Evolutionary conservation across 2,888 invertebrate species (phyloP).

Genomic region (Drosophila mayaguana): DNA sequence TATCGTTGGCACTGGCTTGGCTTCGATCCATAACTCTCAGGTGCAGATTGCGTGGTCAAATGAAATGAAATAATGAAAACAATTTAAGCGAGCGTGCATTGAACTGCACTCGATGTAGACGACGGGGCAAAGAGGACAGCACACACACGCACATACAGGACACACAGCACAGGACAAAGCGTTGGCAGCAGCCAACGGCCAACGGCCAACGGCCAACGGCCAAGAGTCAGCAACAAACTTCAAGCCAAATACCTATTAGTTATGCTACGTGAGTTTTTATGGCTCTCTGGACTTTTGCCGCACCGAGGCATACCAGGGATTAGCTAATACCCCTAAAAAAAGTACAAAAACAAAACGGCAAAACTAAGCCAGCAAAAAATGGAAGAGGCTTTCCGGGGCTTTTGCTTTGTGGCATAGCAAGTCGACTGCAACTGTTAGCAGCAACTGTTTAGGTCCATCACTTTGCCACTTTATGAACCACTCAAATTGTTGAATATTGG

Average conservation of each 20-base stretch:
- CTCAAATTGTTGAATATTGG: slow-evolving; percentile 4
- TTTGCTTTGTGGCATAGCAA: neutral
- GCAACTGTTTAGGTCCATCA: slow-evolving; percentile 1
- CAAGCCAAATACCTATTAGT: slow-evolving; percentile 59
- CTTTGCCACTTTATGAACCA: slow-evolving; percentile 11
- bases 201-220: slow-evolving; percentile 17
- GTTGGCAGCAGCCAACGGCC: neutral
- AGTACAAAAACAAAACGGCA: too few relatives aligned
- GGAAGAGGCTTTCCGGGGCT: slow-evolving; percentile 5
- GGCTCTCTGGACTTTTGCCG: slow-evolving; percentile 29
- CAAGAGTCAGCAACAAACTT: slow-evolving; percentile 36
- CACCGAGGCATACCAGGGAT: slow-evolving; percentile 7
- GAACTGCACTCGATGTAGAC: slow-evolving; percentile 57
- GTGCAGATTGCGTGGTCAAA: slow-evolving; percentile 63
- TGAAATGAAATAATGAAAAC: slow-evolving; percentile 78
- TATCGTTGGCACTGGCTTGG: slow-evolving; percentile 26
- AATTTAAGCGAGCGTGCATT: slow-evolving; percentile 68
- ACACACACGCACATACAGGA: neutral
- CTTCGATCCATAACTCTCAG: slow-evolving; percentile 60
- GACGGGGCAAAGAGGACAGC: slow-evolving; percentile 2
- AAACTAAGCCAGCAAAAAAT: neutral
- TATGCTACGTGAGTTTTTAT: slow-evolving; percentile 64
- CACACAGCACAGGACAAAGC: neutral
- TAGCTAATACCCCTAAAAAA: slow-evolving; percentile 1
- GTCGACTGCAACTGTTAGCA: neutral